Percentiles rank a stretch among this genome's conserved stretches.
Conservation (phyloP, 2,888 invertebrate genomes). For the Drosophila koepferae region DNA sequence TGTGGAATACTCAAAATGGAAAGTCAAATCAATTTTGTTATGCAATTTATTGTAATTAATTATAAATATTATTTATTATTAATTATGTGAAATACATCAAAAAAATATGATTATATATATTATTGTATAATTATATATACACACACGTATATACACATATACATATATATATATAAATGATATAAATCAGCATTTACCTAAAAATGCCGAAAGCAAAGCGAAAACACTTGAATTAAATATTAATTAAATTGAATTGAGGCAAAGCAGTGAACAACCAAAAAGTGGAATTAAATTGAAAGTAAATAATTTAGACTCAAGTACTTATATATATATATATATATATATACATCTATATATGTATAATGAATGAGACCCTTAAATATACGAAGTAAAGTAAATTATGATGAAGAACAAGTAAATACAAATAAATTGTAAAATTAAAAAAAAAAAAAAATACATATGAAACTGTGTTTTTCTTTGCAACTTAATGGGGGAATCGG, state of each 20-base stretch:
- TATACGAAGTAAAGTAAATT: constrained; percentile 58
- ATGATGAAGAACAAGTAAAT: constrained; percentile 63
- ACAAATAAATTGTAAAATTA: constrained; percentile 68
- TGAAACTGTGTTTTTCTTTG: not conserved
- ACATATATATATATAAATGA: constrained; percentile 35
- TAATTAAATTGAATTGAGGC: constrained; percentile 28
- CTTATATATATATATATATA: constrained; percentile 52
- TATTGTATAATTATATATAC: constrained; percentile 56
- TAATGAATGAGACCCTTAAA: constrained; percentile 52
- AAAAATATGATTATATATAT: constrained; percentile 38
- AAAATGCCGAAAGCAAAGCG: constrained; percentile 51
- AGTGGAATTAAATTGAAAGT: constrained; percentile 61
- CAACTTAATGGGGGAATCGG: too few relatives aligned
- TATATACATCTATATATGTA: constrained; percentile 36
- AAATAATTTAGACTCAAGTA: constrained; percentile 76
- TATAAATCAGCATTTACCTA: constrained; percentile 62
- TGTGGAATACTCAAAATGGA: constrained; percentile 25
- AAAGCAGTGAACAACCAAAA: constrained; percentile 54
- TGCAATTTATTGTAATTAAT: constrained; percentile 80
- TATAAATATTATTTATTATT: constrained; percentile 73
- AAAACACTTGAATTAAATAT: constrained; percentile 27
- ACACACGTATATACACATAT: constrained; percentile 24
- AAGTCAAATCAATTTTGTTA: constrained; percentile 67
- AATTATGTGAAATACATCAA: constrained; percentile 52
- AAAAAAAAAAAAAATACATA: not conserved